These are phyloP conservation scores for Habropoda laboriosa DNA, from an alignment of 1,140 invertebrate genomes.

Conservation along the genomic window DNA sequence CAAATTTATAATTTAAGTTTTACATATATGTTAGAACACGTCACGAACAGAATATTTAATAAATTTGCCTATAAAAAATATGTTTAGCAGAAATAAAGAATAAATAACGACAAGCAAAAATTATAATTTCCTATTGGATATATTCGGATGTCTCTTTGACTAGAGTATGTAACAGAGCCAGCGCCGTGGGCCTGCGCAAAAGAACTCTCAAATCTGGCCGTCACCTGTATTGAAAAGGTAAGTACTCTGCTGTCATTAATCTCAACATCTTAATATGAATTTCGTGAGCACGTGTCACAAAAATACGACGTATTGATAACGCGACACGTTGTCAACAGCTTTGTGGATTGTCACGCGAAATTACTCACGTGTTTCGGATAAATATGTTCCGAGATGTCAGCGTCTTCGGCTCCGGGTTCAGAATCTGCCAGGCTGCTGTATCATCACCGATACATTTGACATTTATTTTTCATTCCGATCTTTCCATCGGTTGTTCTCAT, in stretches of 20 bases:
- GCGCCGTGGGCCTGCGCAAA: slow-evolving; percentile 73
- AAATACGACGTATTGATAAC: slow-evolving; percentile 40
- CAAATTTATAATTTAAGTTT: neutral
- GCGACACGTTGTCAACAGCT: slow-evolving; percentile 38
- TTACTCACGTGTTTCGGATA: slow-evolving; percentile 55
- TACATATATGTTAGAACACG: neutral
- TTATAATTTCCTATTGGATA: neutral
- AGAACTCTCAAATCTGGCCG: slow-evolving; percentile 75
- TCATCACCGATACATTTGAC: slow-evolving; percentile 49
- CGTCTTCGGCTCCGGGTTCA: slow-evolving; percentile 67
- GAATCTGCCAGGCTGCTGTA: slow-evolving; percentile 63
- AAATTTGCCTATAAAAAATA: slow-evolving; percentile 3
- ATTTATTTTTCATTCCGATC: slow-evolving; percentile 7
- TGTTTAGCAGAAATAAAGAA: no score
- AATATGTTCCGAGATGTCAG: slow-evolving; percentile 69
- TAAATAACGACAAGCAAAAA: neutral
- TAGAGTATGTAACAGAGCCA: slow-evolving; percentile 52
- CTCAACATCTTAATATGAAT: slow-evolving; percentile 60
- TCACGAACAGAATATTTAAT: neutral
- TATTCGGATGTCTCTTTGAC: slow-evolving; percentile 62
- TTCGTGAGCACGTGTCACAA: slow-evolving; percentile 41
- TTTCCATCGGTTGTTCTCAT: slow-evolving; percentile 5
- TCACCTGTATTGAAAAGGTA: slow-evolving; percentile 80
- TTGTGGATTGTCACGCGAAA: slow-evolving; percentile 71
- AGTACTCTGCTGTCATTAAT: slow-evolving; percentile 67